phyloP scores from a whole-genome alignment of 1,140 invertebrate species.

The Cotesia vestalis region DNA sequence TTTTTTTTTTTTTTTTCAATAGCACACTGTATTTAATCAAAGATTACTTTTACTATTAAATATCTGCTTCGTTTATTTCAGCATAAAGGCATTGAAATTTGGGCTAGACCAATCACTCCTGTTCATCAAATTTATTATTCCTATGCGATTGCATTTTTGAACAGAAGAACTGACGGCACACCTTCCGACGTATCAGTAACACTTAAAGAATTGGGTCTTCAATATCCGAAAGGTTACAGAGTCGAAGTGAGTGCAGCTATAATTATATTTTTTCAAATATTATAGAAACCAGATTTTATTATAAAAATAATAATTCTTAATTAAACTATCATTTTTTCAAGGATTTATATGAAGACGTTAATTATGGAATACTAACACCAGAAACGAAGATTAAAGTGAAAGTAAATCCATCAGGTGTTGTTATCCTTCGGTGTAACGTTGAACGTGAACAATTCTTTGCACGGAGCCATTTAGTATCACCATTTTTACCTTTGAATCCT shows the following conservation, averaged over 20 bases:
- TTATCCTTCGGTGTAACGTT: conserved; percentile 83
- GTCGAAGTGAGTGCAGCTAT: conserved; percentile 73
- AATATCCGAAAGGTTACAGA: conserved; percentile 80
- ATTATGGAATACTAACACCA: conserved; percentile 83
- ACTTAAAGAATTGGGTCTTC: conserved; percentile 82
- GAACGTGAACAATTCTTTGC: conserved; percentile 69
- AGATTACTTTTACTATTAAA: neutral
- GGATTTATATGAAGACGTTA: conserved; percentile 87
- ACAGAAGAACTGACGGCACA: conserved; percentile 88
- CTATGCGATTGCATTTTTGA: conserved; percentile 87
- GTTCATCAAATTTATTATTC: conserved; percentile 84
- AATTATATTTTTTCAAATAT: neutral
- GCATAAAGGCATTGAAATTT: conserved; percentile 92
- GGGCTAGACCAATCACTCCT: conserved; percentile 86
- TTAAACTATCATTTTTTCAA: conserved; percentile 59
- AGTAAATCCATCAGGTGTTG: conserved; percentile 92
- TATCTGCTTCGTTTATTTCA: conserved; percentile 61
- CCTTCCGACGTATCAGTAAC: conserved; percentile 89
- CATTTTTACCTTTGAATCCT: conserved; percentile 72
- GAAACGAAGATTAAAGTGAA: conserved; percentile 90
- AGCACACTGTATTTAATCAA: neutral
- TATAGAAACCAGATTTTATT: neutral
- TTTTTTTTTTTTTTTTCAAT: too few relatives aligned
- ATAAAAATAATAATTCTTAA: conserved; percentile 3
- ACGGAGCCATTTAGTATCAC: conserved; percentile 68